phyloP scores from a whole-genome alignment of 2,888 invertebrate species.

The Dynastes grantii region DNA sequence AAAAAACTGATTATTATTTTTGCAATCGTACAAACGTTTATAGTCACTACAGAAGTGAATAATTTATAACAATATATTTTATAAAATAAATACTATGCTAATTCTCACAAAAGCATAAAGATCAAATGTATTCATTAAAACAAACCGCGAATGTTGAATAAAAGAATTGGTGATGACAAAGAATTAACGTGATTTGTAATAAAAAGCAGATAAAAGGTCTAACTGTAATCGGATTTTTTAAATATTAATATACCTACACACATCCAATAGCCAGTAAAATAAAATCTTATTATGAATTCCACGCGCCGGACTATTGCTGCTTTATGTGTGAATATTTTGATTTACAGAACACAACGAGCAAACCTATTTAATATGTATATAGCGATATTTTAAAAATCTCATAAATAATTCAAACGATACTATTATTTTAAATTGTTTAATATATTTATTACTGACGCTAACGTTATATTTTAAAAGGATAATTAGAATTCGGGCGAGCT shows the following conservation, averaged over 20 bases:
- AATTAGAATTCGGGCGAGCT: conserved; percentile 40
- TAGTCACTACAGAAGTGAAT: too few relatives aligned
- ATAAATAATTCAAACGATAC: conserved; percentile 48
- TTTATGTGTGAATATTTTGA: conserved; percentile 49
- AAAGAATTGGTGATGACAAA: too few relatives aligned
- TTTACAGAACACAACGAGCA: conserved; percentile 37
- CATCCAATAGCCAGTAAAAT: conserved; percentile 3
- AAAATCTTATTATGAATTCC: conserved; percentile 39
- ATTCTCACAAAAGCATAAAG: too few relatives aligned
- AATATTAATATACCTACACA: conserved; percentile 10
- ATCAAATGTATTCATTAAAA: too few relatives aligned
- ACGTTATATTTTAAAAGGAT: conserved; percentile 43
- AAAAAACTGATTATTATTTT: too few relatives aligned
- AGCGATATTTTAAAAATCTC: conserved; percentile 42
- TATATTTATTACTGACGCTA: conserved; percentile 46
- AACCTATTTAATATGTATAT: conserved; percentile 47
- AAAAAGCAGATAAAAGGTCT: background rate
- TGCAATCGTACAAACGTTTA: too few relatives aligned
- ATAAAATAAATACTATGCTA: too few relatives aligned
- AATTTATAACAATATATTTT: too few relatives aligned
- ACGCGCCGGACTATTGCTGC: conserved; percentile 19
- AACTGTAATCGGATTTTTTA: conserved; percentile 14
- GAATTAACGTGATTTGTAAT: background rate
- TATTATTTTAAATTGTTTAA: conserved; percentile 51
- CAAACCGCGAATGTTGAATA: too few relatives aligned